A percentile compares a stretch with the other conserved stretches of the same genome.
Evolutionary conservation across 2,888 invertebrate species (phyloP).

Genomic region (Allygus modestus): DNA sequence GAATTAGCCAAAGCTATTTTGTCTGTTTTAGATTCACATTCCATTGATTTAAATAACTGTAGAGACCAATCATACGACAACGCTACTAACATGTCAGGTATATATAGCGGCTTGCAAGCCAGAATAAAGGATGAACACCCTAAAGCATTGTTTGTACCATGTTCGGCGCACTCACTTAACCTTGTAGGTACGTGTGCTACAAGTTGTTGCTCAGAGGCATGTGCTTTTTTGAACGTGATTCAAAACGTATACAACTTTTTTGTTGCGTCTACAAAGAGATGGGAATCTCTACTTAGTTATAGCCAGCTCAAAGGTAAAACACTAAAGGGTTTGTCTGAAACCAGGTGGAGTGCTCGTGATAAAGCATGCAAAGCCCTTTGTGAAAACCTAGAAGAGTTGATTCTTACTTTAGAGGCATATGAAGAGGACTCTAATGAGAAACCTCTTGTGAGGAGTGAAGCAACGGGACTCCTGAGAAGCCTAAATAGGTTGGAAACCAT

Average conservation of each 20-base stretch:
- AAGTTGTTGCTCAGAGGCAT: slow-evolving; percentile 36
- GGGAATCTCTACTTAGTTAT: slow-evolving; percentile 49
- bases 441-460: slow-evolving; percentile 46
- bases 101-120: slow-evolving; percentile 48
- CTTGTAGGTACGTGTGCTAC: slow-evolving; percentile 59
- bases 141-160: slow-evolving; percentile 48
- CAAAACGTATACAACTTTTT: slow-evolving; percentile 37
- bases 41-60: background rate
- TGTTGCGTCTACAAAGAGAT: slow-evolving; percentile 40
- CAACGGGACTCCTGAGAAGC: slow-evolving; percentile 25
- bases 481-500: slow-evolving; percentile 50
- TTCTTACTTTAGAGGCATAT: background rate
- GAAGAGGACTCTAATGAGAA: slow-evolving; percentile 15
- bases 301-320: slow-evolving; percentile 39
- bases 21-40: slow-evolving; percentile 44
- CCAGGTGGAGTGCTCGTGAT: too few species aligned
- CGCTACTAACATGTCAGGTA: too few species aligned
- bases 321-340: slow-evolving; percentile 51
- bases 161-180: slow-evolving; percentile 46
- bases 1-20: slow-evolving; percentile 47
- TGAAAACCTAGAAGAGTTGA: background rate
- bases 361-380: background rate
- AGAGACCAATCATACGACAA: slow-evolving; percentile 68
- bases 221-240: slow-evolving; percentile 47
- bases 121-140: background rate